Evolutionary conservation across 23 tunicate genomes (phyloP), one percentile per base, ranked within the genome.

Genomic region (Phallusia fumigata): DNA sequence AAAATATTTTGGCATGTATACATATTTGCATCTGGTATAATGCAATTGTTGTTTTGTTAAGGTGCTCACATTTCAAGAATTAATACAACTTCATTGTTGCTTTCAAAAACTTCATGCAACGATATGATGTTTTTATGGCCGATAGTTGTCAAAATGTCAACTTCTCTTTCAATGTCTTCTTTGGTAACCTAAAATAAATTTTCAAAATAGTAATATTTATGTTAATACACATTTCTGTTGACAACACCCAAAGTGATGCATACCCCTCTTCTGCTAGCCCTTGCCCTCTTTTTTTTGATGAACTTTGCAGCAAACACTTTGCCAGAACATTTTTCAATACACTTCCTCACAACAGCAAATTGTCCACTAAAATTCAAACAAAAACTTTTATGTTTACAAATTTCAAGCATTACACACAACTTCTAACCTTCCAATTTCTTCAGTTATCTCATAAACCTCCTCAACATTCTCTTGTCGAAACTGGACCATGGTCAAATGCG

Each of bases 391-490:
- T 58, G n/a, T n/a, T n/a, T n/a, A n/a, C n/a, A n/a, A n/a, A n/a
- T n/a, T n/a, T n/a, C n/a, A n/a, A n/a, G n/a, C n/a, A n/a, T n/a
- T n/a, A n/a, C n/a, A n/a, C n/a, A n/a, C n/a, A n/a, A 22, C 8
- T 64, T 36, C 83, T 52, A 13, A 94, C 98, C 98, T 94, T 81
- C 98, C 98, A 65, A 94, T 94, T 86, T 94, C 98, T 79, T 94
- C 90, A 22, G 98, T 89, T 19, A 94, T 83, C 19, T 88, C 87
- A 86, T 89, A 94, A 94, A 91, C 84, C 18, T 94, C 93, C 82
- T 94, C 98, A 0, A 94, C 98, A 73, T 89, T 89, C 8, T 89
- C 98, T 31, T 91, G 93, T 0, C 85, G 85, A 58, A 89, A 89
- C 31, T 84, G 83, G 28, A 84, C 78, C 88, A 89, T 89, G n/a